Evolutionary conservation across 2,888 invertebrate genomes (phyloP).

Genomic region (Andrena marginata): DNA sequence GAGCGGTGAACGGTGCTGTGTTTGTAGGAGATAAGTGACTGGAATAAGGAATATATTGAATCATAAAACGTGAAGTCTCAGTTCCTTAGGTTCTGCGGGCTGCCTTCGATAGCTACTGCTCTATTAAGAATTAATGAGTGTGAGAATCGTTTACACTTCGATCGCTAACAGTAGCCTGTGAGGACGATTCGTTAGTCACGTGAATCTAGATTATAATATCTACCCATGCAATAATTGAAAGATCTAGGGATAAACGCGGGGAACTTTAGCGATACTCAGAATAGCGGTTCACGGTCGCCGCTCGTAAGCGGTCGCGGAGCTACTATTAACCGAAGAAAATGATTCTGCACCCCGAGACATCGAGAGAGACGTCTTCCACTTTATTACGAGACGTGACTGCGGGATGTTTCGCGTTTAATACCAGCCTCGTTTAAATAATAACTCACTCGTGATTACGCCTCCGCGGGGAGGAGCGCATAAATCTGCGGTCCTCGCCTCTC

Average conservation of each 20-base stretch:
- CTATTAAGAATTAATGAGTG: neutral
- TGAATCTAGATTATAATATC: neutral
- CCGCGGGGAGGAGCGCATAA: slow-evolving; percentile 11
- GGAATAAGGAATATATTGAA: neutral
- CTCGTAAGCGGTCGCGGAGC: neutral
- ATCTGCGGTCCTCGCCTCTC: slow-evolving; percentile 13
- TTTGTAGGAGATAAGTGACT: neutral
- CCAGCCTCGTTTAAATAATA: slow-evolving; percentile 44
- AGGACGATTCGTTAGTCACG: too few relatives aligned
- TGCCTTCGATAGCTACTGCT: neutral
- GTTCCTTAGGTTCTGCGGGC: neutral
- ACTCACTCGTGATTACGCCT: slow-evolving; percentile 32
- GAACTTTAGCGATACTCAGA: neutral
- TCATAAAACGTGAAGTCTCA: neutral
- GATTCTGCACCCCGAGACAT: slow-evolving; percentile 14
- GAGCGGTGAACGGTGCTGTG: neutral
- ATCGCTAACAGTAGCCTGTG: neutral
- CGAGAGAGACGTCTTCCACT: slow-evolving; percentile 1
- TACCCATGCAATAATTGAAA: neutral
- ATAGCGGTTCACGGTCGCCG: slow-evolving; percentile 1
- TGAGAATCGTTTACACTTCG: neutral
- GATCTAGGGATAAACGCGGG: neutral
- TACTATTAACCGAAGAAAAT: neutral
- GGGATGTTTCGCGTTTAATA: slow-evolving; percentile 30
- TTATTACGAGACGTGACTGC: slow-evolving; percentile 37